phyloP scores from a whole-genome alignment of 2,113 vertebrate genomes.

The Oryzias curvinotus region DNA sequence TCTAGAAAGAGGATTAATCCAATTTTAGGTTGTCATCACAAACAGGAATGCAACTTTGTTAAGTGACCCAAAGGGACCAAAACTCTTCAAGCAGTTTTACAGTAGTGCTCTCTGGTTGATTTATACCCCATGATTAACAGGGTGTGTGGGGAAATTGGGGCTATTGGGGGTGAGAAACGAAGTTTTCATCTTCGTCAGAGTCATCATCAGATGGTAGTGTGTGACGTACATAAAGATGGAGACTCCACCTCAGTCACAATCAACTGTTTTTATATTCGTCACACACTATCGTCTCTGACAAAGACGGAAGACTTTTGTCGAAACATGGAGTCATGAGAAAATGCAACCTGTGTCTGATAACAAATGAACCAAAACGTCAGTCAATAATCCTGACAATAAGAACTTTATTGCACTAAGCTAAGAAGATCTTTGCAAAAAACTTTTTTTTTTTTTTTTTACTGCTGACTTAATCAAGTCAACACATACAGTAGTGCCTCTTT shows the following conservation, averaged over 20 bases:
- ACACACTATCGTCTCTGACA: too few relatives aligned
- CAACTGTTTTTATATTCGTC: too few relatives aligned
- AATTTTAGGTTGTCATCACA: slow-evolving; percentile 61
- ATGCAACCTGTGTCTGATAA: too few relatives aligned
- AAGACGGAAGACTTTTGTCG: too few relatives aligned
- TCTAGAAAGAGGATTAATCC: slow-evolving; percentile 61
- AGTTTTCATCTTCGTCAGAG: slow-evolving; percentile 49
- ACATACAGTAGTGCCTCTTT: slow-evolving; percentile 14
- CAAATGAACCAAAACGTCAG: too few relatives aligned
- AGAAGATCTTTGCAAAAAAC: slow-evolving; percentile 43
- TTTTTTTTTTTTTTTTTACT: slow-evolving; percentile 9
- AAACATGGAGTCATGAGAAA: too few relatives aligned
- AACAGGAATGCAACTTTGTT: slow-evolving; percentile 59
- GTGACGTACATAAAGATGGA: too few relatives aligned
- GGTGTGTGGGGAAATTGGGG: background rate
- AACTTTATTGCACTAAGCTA: background rate
- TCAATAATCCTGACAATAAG: too few relatives aligned
- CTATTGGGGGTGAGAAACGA: slow-evolving; percentile 12
- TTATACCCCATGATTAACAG: slow-evolving; percentile 64
- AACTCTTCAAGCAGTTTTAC: slow-evolving; percentile 66
- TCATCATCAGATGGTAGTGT: too few relatives aligned
- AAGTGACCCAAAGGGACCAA: slow-evolving; percentile 57
- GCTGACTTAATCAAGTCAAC: slow-evolving; percentile 45
- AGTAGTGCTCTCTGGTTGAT: slow-evolving; percentile 63
- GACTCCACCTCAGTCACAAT: too few relatives aligned